Conservation (phyloP, 2,888 invertebrate genomes). For the Stenichneumon culpator region DNA sequence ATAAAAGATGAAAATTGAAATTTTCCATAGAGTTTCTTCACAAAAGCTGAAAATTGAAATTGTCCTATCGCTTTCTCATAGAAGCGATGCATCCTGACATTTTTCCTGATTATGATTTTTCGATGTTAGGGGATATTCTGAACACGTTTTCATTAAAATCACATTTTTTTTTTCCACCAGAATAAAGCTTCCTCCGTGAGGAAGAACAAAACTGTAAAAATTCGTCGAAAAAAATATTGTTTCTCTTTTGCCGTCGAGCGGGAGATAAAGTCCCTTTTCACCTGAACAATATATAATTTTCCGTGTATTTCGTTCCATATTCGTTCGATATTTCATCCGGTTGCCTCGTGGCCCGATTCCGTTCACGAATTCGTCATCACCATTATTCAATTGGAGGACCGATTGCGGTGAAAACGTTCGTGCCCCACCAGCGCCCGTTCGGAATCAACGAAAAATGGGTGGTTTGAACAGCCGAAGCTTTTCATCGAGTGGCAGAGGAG, state of each 20-base stretch:
- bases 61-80: too few relatives aligned
- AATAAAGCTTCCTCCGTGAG: too few relatives aligned
- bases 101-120: too few relatives aligned
- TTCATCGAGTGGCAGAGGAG: not conserved
- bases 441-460: slow-evolving; percentile 23
- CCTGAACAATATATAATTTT: slow-evolving; percentile 30
- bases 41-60: too few relatives aligned
- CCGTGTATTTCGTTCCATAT: slow-evolving; percentile 16
- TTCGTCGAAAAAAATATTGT: not conserved
- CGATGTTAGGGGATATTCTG: too few relatives aligned
- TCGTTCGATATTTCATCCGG: slow-evolving; percentile 25
- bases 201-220: not conserved
- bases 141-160: too few relatives aligned
- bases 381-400: slow-evolving; percentile 52
- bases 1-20: too few relatives aligned
- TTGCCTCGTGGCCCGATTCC: slow-evolving; percentile 18
- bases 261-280: not conserved
- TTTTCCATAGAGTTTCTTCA: too few relatives aligned
- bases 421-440: not conserved
- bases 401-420: slow-evolving; percentile 41
- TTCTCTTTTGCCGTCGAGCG: not conserved
- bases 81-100: too few relatives aligned
- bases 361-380: slow-evolving; percentile 50
- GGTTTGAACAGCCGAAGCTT: slow-evolving; percentile 6
- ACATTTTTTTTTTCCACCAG: too few relatives aligned